Conservation (phyloP, 1,140 invertebrate species). For the Halictus rubicundus region DNA sequence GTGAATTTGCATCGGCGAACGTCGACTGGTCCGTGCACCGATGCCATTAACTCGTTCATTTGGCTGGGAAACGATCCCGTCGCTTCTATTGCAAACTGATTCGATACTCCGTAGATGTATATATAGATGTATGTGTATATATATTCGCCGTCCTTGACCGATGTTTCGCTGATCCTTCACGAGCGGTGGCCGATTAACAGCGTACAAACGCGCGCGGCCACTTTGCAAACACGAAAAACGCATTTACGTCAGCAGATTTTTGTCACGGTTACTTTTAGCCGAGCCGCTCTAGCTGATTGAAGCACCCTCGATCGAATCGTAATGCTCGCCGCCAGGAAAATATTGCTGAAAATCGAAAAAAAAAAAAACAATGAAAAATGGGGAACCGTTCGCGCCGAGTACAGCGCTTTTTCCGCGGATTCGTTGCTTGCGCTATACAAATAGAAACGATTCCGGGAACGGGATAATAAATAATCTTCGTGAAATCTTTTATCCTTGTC, state of each 20-base stretch:
- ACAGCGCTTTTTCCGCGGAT: neutral
- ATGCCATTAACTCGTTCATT: constrained; percentile 33
- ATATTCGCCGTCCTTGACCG: neutral
- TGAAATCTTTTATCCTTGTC: too few relatives aligned
- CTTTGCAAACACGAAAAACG: constrained; percentile 17
- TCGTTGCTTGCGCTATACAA: too few relatives aligned
- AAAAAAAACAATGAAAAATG: neutral
- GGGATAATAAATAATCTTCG: too few relatives aligned
- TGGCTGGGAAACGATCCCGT: neutral
- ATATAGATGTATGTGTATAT: too few relatives aligned
- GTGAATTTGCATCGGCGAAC: constrained; percentile 23
- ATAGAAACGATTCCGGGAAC: too few relatives aligned
- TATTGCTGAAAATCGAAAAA: neutral
- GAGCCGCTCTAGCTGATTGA: too few relatives aligned
- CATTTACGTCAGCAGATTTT: neutral
- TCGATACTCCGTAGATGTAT: constrained; percentile 5
- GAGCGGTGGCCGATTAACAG: neutral
- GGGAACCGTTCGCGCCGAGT: too few relatives aligned
- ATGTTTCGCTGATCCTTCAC: constrained; percentile 3
- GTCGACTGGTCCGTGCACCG: neutral
- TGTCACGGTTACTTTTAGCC: neutral
- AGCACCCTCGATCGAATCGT: neutral
- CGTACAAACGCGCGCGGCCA: neutral
- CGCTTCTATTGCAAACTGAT: constrained; percentile 25
- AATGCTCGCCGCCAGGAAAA: neutral